A percentile compares a stretch with the other conserved stretches of the same genome.
These are phyloP conservation scores for Patella ulyssiponensis DNA, from an alignment of 2,888 invertebrate genomes.

Conservation along the genomic window DNA sequence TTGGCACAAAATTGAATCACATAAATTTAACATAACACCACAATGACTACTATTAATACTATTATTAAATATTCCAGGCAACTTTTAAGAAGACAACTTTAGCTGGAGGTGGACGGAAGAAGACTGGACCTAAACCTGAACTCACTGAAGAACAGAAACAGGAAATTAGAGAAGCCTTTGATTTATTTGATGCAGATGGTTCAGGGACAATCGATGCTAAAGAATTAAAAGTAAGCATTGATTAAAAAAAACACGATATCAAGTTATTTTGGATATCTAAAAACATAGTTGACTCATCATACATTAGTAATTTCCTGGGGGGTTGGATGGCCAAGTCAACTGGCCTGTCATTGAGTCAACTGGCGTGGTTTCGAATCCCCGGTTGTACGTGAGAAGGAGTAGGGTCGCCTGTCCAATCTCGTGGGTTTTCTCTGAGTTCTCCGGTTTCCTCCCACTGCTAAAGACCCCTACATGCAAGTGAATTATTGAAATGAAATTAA, in stretches of 20 bases:
- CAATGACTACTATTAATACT: not conserved
- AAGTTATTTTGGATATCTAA: not conserved
- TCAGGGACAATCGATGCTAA: slow-evolving; percentile 91
- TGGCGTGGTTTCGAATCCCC: no score
- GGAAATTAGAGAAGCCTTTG: slow-evolving; percentile 95
- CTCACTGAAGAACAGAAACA: slow-evolving; percentile 89
- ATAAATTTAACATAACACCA: not conserved
- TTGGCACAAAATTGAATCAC: no score
- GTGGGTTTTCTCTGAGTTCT: no score
- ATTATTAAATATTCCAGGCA: slow-evolving; percentile 42
- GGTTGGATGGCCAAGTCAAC: no score
- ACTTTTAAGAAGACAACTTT: slow-evolving; percentile 65
- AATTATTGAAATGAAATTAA: no score
- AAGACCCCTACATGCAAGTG: no score
- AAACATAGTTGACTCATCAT: no score
- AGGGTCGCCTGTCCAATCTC: no score
- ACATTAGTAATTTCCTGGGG: no score
- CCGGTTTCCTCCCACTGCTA: no score
- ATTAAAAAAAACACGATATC: not conserved
- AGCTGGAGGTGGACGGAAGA: slow-evolving; percentile 69
- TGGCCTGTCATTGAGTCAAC: no score
- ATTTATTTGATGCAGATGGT: slow-evolving; percentile 91
- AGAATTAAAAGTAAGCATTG: slow-evolving; percentile 85
- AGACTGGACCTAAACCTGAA: slow-evolving; percentile 76
- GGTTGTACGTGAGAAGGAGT: no score